These are phyloP conservation scores for Hyppa rectilinea DNA, from an alignment of 2,888 invertebrate genomes.

Conservation along the genomic window DNA sequence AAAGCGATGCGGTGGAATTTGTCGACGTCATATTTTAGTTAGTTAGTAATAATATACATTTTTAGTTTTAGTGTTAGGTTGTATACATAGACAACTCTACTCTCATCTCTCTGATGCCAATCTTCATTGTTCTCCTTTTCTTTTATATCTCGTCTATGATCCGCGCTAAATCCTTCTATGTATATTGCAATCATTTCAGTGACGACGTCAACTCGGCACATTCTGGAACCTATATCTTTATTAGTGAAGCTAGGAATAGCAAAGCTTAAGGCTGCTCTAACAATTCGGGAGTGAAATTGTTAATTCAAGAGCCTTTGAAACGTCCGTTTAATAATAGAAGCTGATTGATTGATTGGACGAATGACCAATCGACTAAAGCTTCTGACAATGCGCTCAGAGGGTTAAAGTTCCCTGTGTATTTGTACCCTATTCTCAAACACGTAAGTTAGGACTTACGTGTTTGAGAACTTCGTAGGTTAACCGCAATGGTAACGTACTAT, in stretches of 20 bases:
- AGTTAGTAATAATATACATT: too few relatives aligned
- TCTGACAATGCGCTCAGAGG: not conserved
- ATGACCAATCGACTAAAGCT: slow-evolving; percentile 7
- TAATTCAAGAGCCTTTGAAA: slow-evolving; percentile 9
- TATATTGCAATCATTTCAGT: not conserved
- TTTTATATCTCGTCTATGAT: not conserved
- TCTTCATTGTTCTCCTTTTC: not conserved
- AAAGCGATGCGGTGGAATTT: too few relatives aligned
- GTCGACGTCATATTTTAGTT: too few relatives aligned
- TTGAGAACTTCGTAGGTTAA: slow-evolving; percentile 4
- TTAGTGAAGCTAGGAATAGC: not conserved
- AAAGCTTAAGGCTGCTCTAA: not conserved
- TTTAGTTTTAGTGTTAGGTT: too few relatives aligned
- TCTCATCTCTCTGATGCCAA: not conserved
- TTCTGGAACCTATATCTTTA: not conserved
- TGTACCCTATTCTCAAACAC: too few relatives aligned
- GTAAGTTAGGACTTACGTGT: too few relatives aligned
- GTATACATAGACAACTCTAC: not conserved
- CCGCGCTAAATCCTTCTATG: not conserved
- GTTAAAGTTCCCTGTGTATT: slow-evolving; percentile 8
- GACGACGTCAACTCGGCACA: not conserved
- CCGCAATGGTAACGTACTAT: not conserved
- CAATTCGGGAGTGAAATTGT: slow-evolving; percentile 7
- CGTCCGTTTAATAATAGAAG: not conserved
- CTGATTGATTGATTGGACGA: slow-evolving; percentile 28